A percentile compares a stretch with the other conserved stretches of the same genome.
Evolutionary conservation across 2,113 vertebrate genomes (phyloP).

Genomic region (Seriola aureovittata): DNA sequence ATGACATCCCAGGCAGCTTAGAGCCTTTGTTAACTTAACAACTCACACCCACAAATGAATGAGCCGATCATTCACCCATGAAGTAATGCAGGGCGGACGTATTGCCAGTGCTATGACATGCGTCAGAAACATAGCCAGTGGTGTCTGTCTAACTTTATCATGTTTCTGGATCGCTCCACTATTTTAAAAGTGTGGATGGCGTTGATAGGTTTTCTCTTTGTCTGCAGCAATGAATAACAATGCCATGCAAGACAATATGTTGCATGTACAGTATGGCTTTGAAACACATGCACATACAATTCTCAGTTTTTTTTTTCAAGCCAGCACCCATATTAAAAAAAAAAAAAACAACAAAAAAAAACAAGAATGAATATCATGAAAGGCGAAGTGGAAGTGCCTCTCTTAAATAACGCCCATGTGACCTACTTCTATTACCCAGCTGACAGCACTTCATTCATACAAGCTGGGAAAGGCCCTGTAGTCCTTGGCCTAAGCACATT

Average conservation of each 20-base stretch:
- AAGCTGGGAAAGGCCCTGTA: slow-evolving; percentile 60
- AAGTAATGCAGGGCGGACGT: slow-evolving; percentile 50
- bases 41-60: slow-evolving; percentile 68
- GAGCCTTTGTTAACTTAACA: slow-evolving; percentile 70
- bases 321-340: slow-evolving; percentile 31
- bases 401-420: slow-evolving; percentile 68
- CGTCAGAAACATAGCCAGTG: slow-evolving; percentile 48
- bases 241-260: background rate
- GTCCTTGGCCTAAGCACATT: slow-evolving; percentile 59
- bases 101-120: slow-evolving; percentile 68
- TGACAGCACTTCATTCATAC: slow-evolving; percentile 70
- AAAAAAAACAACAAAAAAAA: slow-evolving; percentile 53
- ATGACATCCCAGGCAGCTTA: slow-evolving; percentile 45
- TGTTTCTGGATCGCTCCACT: slow-evolving; percentile 51
- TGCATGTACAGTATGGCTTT: slow-evolving; percentile 20
- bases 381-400: slow-evolving; percentile 53
- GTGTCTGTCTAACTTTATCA: slow-evolving; percentile 40
- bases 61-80: slow-evolving; percentile 58
- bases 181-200: slow-evolving; percentile 36
- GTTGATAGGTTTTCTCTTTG: slow-evolving; percentile 52
- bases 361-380: slow-evolving; percentile 47
- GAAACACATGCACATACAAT: background rate
- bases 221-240: slow-evolving; percentile 32
- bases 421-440: slow-evolving; percentile 63
- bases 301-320: slow-evolving; percentile 26